These are phyloP conservation scores for Plebejus melissa DNA, from an alignment of 2,888 invertebrate species.

Conservation along the genomic window DNA sequence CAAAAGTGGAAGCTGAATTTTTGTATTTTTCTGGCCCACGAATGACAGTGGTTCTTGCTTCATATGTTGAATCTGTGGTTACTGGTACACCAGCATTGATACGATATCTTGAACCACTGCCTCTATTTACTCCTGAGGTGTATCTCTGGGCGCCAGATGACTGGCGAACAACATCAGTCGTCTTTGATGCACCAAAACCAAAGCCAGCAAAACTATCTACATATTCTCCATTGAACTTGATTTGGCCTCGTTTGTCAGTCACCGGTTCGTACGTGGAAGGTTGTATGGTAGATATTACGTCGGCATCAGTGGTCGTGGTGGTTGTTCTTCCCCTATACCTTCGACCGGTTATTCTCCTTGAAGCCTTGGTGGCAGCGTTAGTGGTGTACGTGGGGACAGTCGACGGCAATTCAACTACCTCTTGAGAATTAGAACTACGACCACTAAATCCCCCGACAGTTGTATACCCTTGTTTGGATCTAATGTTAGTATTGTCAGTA, in stretches of 20 bases:
- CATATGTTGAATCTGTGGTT: conserved; percentile 15
- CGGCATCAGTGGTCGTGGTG: background rate
- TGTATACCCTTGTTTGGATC: conserved; percentile 24
- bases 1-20: background rate
- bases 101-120: background rate
- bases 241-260: conserved; percentile 1
- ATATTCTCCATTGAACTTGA: conserved; percentile 3
- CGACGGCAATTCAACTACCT: background rate
- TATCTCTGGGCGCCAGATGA: background rate
- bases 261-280: conserved; percentile 19
- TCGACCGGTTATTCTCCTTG: conserved; percentile 5
- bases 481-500: conserved; percentile 30
- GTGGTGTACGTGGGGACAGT: conserved; percentile 23
- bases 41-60: background rate
- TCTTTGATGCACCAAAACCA: background rate
- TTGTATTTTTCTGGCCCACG: conserved; percentile 6
- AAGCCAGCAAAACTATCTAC: conserved; percentile 11
- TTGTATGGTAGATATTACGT: conserved; percentile 5
- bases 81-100: background rate
- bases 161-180: background rate
- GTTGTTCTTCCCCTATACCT: conserved; percentile 7
- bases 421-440: conserved; percentile 30
- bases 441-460: conserved; percentile 33
- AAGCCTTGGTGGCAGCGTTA: conserved; percentile 26
- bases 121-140: background rate